These are phyloP conservation scores for Onychomys torridus DNA, from an alignment of 2,797 vertebrate species.

Conservation along the genomic window DNA sequence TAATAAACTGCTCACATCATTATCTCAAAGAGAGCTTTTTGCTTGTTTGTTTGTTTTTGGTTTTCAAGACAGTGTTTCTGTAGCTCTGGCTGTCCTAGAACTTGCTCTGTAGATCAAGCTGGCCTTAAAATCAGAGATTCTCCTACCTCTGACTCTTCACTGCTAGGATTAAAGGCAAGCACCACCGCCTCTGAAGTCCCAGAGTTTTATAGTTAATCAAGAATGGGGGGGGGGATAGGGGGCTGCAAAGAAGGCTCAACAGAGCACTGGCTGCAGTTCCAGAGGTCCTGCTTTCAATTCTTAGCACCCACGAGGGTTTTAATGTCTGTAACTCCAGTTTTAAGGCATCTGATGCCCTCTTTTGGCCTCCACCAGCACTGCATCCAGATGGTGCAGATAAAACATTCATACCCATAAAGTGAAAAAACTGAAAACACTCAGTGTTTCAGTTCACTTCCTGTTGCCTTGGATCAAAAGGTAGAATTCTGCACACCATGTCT, in stretches of 20 bases:
- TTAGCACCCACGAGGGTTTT: not conserved
- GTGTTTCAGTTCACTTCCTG: no score
- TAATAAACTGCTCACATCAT: not conserved
- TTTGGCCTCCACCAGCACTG: not conserved
- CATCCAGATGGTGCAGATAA: not conserved
- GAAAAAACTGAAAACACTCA: not conserved
- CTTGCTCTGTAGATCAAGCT: not conserved
- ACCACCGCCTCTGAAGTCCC: not conserved
- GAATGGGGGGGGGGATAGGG: not conserved
- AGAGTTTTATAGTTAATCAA: conserved; percentile 10
- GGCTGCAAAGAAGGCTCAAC: no score
- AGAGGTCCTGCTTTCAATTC: not conserved
- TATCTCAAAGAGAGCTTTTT: not conserved
- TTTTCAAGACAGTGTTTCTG: not conserved
- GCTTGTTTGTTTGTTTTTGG: not conserved
- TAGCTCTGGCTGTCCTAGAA: not conserved
- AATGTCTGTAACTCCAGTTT: not conserved
- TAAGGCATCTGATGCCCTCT: not conserved
- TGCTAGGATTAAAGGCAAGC: not conserved
- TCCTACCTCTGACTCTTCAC: not conserved
- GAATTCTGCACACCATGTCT: no score
- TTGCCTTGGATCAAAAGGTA: no score
- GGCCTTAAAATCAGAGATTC: not conserved
- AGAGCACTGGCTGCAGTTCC: not conserved
- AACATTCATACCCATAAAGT: not conserved